Conservation (phyloP, 2,113 vertebrate genomes). For the Zosterops borbonicus region DNA sequence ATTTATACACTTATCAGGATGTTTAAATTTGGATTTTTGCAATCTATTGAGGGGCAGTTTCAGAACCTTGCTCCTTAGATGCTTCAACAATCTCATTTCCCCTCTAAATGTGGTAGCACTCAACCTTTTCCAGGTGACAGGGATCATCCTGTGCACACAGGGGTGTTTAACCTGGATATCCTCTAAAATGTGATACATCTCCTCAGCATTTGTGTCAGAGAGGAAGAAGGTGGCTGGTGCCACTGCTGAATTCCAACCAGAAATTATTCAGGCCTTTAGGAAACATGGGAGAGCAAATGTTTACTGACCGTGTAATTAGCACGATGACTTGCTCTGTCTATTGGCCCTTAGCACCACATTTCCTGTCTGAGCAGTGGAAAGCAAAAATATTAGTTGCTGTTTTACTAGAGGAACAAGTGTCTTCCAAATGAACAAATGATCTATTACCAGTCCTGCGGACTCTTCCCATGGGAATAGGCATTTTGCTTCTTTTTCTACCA, state of each 20-base stretch:
- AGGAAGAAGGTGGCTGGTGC: conserved; percentile 37
- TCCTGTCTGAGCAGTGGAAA: conserved; percentile 84
- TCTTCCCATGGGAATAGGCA: conserved; percentile 81
- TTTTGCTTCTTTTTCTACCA: conserved; percentile 77
- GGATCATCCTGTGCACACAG: background rate
- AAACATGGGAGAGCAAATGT: conserved; percentile 84
- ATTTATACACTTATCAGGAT: background rate
- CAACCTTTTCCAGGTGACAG: background rate
- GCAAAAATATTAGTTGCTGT: conserved; percentile 77
- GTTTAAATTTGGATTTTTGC: background rate
- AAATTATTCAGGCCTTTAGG: conserved; percentile 80
- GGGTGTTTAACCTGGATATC: background rate
- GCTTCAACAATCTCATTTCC: background rate
- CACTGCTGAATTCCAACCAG: conserved; percentile 65
- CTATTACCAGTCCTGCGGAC: conserved; percentile 71
- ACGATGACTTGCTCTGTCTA: conserved; percentile 86
- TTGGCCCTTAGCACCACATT: conserved; percentile 83
- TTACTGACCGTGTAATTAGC: conserved; percentile 97
- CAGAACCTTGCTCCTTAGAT: background rate
- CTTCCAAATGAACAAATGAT: conserved; percentile 79
- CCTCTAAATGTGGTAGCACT: background rate
- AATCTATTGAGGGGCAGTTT: background rate
- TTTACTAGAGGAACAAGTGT: conserved; percentile 83
- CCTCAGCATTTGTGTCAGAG: conserved; percentile 9
- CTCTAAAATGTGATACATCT: conserved; percentile 24